A percentile compares a stretch with the other conserved stretches of the same genome.
phyloP scores from a whole-genome alignment of 2,888 invertebrate species.

The Mantis religiosa region DNA sequence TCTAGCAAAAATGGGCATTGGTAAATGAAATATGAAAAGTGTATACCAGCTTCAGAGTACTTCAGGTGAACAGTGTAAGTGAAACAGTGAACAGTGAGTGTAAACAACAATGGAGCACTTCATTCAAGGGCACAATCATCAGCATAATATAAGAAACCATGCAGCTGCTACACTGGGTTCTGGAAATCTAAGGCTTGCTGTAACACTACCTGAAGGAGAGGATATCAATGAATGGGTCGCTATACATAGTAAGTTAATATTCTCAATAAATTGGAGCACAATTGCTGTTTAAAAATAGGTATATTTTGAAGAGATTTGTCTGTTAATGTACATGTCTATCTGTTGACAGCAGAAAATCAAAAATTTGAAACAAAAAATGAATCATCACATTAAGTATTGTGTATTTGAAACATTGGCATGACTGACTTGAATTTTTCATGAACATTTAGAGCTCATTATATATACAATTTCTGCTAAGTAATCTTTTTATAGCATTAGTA shows the following conservation, averaged over 20 bases:
- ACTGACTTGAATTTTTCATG: too few species aligned
- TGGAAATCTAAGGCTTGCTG: conserved; percentile 92
- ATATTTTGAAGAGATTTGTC: too few species aligned
- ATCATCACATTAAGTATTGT: too few species aligned
- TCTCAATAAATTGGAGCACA: not conserved
- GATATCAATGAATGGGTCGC: conserved; percentile 99
- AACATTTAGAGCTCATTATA: too few species aligned
- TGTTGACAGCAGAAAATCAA: too few species aligned
- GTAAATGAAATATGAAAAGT: not conserved
- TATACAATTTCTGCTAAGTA: too few species aligned
- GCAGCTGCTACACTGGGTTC: conserved; percentile 98
- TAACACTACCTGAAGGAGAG: conserved; percentile 96
- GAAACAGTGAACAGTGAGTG: not conserved
- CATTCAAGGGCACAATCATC: conserved; percentile 97
- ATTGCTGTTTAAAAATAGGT: too few species aligned
- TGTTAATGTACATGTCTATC: too few species aligned
- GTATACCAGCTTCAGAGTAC: not conserved
- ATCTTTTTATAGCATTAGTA: too few species aligned
- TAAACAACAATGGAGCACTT: conserved; percentile 67
- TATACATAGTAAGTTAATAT: conserved; percentile 82
- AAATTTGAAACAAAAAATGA: too few species aligned
- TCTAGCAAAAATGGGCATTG: not conserved
- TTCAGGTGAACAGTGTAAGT: not conserved
- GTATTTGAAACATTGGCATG: too few species aligned
- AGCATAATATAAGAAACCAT: conserved; percentile 98